Percentiles rank a stretch among this genome's conserved stretches.
These are phyloP conservation scores for Meloidogyne hapla DNA, from an alignment of 1,140 invertebrate genomes.

Conservation along the genomic window DNA sequence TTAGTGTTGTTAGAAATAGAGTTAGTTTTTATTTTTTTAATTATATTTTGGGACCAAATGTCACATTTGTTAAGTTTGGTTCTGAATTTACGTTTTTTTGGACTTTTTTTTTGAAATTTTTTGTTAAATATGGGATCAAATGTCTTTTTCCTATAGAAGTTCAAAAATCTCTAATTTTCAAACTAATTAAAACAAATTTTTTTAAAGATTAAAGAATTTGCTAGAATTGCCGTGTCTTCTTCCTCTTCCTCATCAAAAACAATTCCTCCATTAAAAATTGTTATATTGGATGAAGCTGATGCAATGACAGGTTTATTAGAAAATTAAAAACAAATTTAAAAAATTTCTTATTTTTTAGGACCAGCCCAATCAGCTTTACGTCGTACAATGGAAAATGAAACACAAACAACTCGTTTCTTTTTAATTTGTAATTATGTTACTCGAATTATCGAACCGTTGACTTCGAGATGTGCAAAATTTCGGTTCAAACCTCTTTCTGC, in stretches of 20 bases:
- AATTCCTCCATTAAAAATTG: conserved; percentile 86
- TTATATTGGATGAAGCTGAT: conserved; percentile 97
- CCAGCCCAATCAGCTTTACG: conserved; percentile 79
- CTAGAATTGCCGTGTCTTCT: conserved; percentile 38
- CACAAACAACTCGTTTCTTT: conserved; percentile 91
- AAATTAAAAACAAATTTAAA: neutral
- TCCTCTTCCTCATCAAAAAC: conserved; percentile 58
- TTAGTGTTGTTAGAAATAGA: conserved; percentile 93
- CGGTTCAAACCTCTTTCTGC: conserved; percentile 83
- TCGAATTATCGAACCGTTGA: conserved; percentile 90
- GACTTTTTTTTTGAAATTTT: no score
- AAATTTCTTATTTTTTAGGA: neutral
- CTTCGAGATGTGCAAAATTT: conserved; percentile 96
- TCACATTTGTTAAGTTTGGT: no score
- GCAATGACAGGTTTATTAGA: conserved; percentile 79
- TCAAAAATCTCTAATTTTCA: no score
- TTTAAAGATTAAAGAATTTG: conserved; percentile 60
- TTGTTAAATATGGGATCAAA: conserved; percentile 68
- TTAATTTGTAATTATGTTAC: conserved; percentile 98
- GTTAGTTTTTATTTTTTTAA: conserved; percentile 68
- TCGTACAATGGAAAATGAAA: conserved; percentile 95
- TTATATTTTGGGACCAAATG: neutral
- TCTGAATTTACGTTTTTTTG: neutral
- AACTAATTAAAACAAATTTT: no score
- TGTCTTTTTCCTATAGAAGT: neutral